Evolutionary conservation across 2,888 invertebrate species (phyloP).

Genomic region (Synergus gifuensis): DNA sequence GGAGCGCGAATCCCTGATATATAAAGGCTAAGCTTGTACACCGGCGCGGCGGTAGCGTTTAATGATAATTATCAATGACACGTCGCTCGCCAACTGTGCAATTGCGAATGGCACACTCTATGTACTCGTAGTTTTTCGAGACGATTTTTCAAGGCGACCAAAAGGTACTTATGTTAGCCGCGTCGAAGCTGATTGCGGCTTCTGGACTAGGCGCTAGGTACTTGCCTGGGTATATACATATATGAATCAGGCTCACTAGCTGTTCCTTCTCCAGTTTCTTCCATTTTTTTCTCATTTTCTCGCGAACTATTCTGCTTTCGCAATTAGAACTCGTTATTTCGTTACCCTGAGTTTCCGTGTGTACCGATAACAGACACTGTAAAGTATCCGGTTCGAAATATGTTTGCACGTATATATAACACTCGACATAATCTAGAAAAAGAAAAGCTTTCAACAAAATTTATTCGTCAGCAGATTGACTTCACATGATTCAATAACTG

Average conservation of each 20-base stretch:
- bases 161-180: neutral
- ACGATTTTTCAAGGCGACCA: constrained; percentile 33
- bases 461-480: too few species aligned
- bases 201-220: constrained; percentile 1
- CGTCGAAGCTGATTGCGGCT: constrained; percentile 23
- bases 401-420: constrained; percentile 40
- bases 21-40: too few species aligned
- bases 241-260: constrained; percentile 41
- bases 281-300: constrained; percentile 51
- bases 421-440: constrained; percentile 2
- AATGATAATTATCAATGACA: too few species aligned
- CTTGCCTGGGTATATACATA: neutral
- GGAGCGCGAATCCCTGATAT: too few species aligned
- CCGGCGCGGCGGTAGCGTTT: too few species aligned
- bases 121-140: neutral
- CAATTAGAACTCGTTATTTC: constrained; percentile 74
- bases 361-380: constrained; percentile 19
- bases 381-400: neutral
- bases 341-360: constrained; percentile 70
- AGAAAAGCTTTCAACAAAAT: too few species aligned
- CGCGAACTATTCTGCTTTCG: constrained; percentile 65
- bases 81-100: too few species aligned
- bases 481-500: too few species aligned
- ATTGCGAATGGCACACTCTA: too few species aligned
- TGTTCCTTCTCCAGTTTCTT: constrained; percentile 52